These are phyloP conservation scores for Listronotus oregonensis DNA, from an alignment of 1,140 invertebrate genomes.

Conservation along the genomic window DNA sequence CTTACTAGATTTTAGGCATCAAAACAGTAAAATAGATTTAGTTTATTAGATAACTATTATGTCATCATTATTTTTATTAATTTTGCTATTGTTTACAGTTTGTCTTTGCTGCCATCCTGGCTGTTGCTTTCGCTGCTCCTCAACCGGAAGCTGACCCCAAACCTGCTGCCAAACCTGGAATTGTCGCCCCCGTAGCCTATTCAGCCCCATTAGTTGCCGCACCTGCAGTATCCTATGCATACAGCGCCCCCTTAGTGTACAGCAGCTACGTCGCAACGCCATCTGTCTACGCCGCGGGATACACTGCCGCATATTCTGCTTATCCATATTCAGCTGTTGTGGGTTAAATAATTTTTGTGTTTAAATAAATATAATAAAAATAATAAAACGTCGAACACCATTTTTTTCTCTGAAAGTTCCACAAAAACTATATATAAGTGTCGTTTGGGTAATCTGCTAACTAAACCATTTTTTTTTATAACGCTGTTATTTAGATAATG, in stretches of 20 bases:
- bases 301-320: constrained; percentile 17
- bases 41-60: no score
- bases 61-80: not conserved
- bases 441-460: no score
- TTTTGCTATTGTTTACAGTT: not conserved
- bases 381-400: no score
- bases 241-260: constrained; percentile 7
- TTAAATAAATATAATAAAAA: no score
- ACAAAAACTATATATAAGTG: no score
- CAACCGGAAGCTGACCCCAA: not conserved
- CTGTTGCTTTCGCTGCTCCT: not conserved
- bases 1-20: no score
- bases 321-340: not conserved
- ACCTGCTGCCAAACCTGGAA: constrained; percentile 7
- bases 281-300: constrained; percentile 36
- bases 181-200: constrained; percentile 14
- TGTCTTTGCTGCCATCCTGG: no score
- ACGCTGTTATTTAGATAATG: no score
- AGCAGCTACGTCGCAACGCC: constrained; percentile 11
- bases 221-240: constrained; percentile 1
- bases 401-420: no score
- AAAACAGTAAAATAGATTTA: no score
- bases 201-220: constrained; percentile 9
- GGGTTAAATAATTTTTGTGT: no score
- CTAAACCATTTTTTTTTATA: no score